Evolutionary conservation across 1,140 invertebrate species (phyloP).

Genomic region (Mercenaria mercenaria): DNA sequence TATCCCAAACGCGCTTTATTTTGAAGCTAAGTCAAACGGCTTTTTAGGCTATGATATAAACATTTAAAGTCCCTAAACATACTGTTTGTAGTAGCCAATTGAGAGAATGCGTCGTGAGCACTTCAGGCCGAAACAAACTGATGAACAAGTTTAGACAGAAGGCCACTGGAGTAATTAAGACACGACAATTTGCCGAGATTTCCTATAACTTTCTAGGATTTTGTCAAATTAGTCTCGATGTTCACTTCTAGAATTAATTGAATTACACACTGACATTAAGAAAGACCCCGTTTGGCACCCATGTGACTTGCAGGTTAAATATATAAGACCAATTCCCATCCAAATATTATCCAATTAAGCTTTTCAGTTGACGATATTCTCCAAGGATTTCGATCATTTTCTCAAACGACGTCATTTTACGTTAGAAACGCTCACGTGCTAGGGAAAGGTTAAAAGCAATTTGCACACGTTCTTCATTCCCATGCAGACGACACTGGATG

Average conservation of each 20-base stretch:
- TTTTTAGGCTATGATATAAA: too few relatives aligned
- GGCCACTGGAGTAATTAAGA: constrained; percentile 51
- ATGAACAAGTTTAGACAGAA: constrained; percentile 32
- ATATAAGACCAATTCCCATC: constrained; percentile 47
- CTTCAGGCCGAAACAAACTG: neutral
- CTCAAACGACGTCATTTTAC: constrained; percentile 35
- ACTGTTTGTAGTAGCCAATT: too few relatives aligned
- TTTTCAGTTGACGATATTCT: constrained; percentile 9
- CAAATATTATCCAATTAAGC: constrained; percentile 57
- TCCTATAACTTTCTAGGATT: constrained; percentile 39
- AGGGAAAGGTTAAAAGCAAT: constrained; percentile 40
- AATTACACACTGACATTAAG: constrained; percentile 40
- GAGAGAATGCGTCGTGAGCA: neutral
- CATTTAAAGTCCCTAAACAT: too few relatives aligned
- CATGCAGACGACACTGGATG: constrained; percentile 13
- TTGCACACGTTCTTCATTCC: constrained; percentile 4
- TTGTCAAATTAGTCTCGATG: constrained; percentile 47
- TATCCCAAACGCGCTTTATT: neutral
- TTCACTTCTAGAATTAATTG: constrained; percentile 37
- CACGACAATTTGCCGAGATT: constrained; percentile 28
- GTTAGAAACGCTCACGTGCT: neutral
- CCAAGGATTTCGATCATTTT: constrained; percentile 14
- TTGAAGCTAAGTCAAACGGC: neutral
- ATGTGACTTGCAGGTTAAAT: constrained; percentile 35
- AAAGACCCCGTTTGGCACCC: constrained; percentile 33